Percentiles rank a stretch among this genome's conserved stretches.
Conservation (phyloP, 2,113 vertebrate genomes). For the Bolborhynchus lineola region DNA sequence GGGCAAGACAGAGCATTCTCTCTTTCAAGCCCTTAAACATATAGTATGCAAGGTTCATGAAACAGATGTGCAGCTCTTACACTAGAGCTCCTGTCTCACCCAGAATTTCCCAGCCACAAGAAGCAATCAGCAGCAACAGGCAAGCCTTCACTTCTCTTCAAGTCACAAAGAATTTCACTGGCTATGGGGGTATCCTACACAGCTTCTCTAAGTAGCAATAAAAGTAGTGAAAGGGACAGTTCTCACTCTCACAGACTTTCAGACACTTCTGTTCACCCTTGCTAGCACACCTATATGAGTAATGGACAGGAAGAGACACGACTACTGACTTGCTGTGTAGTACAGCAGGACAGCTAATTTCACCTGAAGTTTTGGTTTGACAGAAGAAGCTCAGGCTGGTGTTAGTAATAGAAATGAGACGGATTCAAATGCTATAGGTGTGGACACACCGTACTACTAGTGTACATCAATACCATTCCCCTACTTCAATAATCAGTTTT, state of each 20-base stretch:
- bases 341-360: rapidly evolving
- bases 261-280: neutral
- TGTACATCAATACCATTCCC: neutral
- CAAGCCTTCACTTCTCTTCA: neutral
- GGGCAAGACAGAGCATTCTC: neutral
- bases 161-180: neutral
- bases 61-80: neutral
- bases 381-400: neutral
- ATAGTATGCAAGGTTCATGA: rapidly evolving
- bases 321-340: neutral
- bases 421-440: neutral
- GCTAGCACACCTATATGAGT: neutral
- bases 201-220: neutral
- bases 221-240: neutral
- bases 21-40: neutral
- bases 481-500: neutral
- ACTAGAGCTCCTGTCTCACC: neutral
- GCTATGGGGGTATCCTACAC: neutral
- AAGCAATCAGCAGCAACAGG: neutral
- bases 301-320: rapidly evolving
- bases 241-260: neutral
- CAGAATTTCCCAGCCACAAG: neutral
- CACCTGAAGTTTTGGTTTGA: neutral
- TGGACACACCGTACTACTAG: neutral
- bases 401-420: neutral